phyloP scores from a whole-genome alignment of 2,113 vertebrate genomes.

The Pelusios castaneus region DNA sequence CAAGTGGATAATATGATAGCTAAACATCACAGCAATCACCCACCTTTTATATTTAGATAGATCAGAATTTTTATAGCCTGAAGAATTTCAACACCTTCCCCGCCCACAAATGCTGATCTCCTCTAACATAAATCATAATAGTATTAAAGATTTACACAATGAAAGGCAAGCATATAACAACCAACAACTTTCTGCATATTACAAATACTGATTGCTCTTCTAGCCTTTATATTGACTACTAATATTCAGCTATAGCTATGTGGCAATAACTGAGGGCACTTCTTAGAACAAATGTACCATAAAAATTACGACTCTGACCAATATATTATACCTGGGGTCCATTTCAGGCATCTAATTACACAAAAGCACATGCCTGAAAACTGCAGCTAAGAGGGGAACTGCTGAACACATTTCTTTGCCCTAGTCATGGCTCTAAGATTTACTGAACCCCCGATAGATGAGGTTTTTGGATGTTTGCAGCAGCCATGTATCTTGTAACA shows the following conservation, averaged over 20 bases:
- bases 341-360: neutral
- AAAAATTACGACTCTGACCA: neutral
- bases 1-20: neutral
- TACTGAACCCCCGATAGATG: neutral
- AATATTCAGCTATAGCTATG: neutral
- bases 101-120: accelerated
- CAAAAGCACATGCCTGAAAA: accelerated
- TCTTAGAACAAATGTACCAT: neutral
- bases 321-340: neutral
- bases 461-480: neutral
- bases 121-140: neutral
- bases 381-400: neutral
- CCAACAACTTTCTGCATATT: neutral
- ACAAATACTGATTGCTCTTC: accelerated
- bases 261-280: neutral
- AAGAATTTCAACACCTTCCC: neutral
- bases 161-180: neutral
- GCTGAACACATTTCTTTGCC: neutral
- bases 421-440: neutral
- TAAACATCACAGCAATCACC: conserved; percentile 12
- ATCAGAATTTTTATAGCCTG: neutral
- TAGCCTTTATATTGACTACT: neutral
- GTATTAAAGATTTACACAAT: accelerated
- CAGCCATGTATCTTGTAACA: neutral
- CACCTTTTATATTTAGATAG: neutral